A percentile compares a stretch with the other conserved stretches of the same genome.
phyloP scores from a whole-genome alignment of 2,888 invertebrate genomes.

The Drosophila meridionalis region DNA sequence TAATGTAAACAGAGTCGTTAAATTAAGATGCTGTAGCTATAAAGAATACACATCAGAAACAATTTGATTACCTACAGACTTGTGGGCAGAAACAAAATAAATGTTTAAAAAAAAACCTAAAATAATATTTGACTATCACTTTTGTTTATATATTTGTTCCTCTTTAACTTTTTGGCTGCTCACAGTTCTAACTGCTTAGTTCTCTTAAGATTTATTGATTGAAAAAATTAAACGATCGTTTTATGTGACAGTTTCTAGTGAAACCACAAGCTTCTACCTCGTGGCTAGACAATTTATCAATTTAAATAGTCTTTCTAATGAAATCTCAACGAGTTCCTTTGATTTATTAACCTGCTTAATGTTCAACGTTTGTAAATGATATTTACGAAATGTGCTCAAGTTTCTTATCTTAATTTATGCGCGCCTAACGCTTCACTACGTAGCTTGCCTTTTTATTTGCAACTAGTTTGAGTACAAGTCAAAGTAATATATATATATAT shows the following conservation, averaged over 20 bases:
- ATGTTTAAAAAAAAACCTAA: not conserved
- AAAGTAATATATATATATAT: not conserved
- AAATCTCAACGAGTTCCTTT: constrained; percentile 22
- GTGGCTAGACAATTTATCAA: constrained; percentile 21
- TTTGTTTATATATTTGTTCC: not conserved
- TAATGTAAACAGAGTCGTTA: constrained; percentile 7
- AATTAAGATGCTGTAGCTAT: not conserved
- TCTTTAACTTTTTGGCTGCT: not conserved
- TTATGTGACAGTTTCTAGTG: constrained; percentile 17
- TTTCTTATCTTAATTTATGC: constrained; percentile 16
- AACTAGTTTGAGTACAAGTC: not conserved
- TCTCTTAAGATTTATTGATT: constrained; percentile 31
- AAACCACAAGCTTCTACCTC: constrained; percentile 17
- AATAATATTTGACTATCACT: not conserved
- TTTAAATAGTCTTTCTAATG: constrained; percentile 27
- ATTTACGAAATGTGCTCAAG: constrained; percentile 8
- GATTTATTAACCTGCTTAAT: constrained; percentile 25
- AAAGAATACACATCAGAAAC: not conserved
- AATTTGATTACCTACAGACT: not conserved
- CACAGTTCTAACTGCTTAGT: not conserved
- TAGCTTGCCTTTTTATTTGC: not conserved
- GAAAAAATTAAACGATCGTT: not conserved
- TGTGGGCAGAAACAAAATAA: not conserved
- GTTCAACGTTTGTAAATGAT: constrained; percentile 24
- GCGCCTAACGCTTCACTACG: not conserved